Percentiles rank a stretch among this genome's conserved stretches.
Evolutionary conservation across 1,140 invertebrate species (phyloP).

Genomic region (Zelostemma sp.): DNA sequence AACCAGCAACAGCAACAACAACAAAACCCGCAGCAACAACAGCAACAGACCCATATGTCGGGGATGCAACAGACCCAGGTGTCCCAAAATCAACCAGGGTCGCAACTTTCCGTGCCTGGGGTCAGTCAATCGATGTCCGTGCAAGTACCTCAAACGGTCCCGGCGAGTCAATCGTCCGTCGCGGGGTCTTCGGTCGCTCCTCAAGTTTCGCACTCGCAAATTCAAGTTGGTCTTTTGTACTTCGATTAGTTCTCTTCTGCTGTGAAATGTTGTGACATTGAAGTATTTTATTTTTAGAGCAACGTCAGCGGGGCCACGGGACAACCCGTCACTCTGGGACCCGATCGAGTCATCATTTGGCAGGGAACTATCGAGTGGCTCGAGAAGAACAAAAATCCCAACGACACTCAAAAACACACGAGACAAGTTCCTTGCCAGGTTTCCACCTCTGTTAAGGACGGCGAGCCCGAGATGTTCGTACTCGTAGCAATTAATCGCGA

Average conservation of each 20-base stretch:
- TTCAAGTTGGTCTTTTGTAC: slow-evolving; percentile 44
- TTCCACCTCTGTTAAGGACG: slow-evolving; percentile 81
- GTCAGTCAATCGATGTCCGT: slow-evolving; percentile 58
- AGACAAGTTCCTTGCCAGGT: slow-evolving; percentile 89
- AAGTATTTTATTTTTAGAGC: slow-evolving; percentile 39
- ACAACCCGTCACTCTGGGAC: slow-evolving; percentile 51
- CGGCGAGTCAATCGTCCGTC: slow-evolving; percentile 54
- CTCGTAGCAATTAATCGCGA: background rate
- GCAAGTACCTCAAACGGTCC: slow-evolving; percentile 62
- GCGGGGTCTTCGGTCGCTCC: slow-evolving; percentile 51
- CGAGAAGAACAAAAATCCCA: slow-evolving; percentile 82
- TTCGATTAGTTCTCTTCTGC: no score
- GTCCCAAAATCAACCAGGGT: slow-evolving; percentile 52
- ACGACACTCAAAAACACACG: slow-evolving; percentile 82
- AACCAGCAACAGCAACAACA: slow-evolving; percentile 63
- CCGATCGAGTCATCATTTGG: slow-evolving; percentile 84
- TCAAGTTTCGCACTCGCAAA: slow-evolving; percentile 56
- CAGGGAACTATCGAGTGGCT: slow-evolving; percentile 91
- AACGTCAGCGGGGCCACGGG: slow-evolving; percentile 48
- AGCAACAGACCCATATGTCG: slow-evolving; percentile 45
- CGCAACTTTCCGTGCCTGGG: slow-evolving; percentile 60
- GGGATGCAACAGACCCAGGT: slow-evolving; percentile 55
- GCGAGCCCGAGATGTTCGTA: slow-evolving; percentile 85
- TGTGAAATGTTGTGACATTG: no score
- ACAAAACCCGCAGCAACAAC: slow-evolving; percentile 63